Evolutionary conservation across 2,888 invertebrate genomes (phyloP).

Genomic region (Aelia acuminata): DNA sequence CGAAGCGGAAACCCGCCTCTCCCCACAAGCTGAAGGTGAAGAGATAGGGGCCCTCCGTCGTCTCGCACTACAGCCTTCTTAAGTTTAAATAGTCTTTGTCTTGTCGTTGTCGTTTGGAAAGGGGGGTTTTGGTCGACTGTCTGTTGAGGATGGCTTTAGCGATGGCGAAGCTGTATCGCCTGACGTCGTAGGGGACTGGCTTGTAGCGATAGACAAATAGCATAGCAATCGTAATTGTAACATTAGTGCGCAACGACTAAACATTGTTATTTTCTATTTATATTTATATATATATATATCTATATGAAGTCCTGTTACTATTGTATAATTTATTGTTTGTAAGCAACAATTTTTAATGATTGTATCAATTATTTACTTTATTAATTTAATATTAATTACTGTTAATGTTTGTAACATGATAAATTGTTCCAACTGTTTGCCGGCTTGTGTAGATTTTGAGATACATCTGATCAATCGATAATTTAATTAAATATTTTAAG

Average conservation of each 20-base stretch:
- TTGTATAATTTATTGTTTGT: slow-evolving; percentile 25
- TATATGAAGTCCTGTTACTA: slow-evolving; percentile 20
- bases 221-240: neutral
- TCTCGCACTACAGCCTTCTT: neutral
- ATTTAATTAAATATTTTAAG: neutral
- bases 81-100: slow-evolving; percentile 49
- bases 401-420: slow-evolving; percentile 35
- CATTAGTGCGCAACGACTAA: slow-evolving; percentile 34
- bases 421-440: neutral
- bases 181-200: slow-evolving; percentile 3
- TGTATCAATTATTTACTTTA: slow-evolving; percentile 22
- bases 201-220: neutral
- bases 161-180: neutral
- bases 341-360: slow-evolving; percentile 35
- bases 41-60: slow-evolving; percentile 42
- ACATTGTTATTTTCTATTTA: slow-evolving; percentile 36
- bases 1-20: slow-evolving; percentile 49
- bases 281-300: too few species aligned
- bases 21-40: slow-evolving; percentile 54
- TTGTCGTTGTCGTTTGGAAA: slow-evolving; percentile 50
- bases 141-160: slow-evolving; percentile 23
- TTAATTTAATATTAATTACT: slow-evolving; percentile 49
- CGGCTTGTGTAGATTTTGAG: neutral
- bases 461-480: neutral
- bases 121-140: slow-evolving; percentile 34